These are phyloP conservation scores for Hylaea fasciaria DNA, from an alignment of 2,888 invertebrate genomes.

Conservation along the genomic window DNA sequence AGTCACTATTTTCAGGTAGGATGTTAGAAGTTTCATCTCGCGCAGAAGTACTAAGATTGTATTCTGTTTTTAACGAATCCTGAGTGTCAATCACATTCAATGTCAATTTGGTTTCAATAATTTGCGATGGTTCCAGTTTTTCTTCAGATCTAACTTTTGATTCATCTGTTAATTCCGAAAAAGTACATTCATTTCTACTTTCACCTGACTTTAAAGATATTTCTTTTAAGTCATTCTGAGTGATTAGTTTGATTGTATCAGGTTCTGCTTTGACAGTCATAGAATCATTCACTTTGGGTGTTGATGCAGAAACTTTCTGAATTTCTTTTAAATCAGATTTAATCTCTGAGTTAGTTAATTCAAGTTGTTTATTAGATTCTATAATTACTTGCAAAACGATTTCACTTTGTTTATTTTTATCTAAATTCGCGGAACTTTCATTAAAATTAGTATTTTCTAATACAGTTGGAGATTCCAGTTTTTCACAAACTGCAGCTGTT, in stretches of 20 bases:
- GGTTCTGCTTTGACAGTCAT: neutral
- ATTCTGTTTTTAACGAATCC: neutral
- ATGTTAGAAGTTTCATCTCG: neutral
- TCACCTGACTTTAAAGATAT: neutral
- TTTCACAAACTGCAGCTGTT: neutral
- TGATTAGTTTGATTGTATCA: neutral
- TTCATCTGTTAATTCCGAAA: neutral
- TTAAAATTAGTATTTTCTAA: neutral
- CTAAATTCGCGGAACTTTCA: neutral
- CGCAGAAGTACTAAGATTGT: neutral
- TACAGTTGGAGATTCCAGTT: neutral
- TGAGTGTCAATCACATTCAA: neutral
- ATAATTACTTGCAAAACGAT: too few species aligned
- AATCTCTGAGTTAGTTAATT: neutral
- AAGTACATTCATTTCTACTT: neutral
- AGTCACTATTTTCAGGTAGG: neutral
- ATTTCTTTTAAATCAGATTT: neutral
- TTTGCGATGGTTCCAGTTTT: neutral
- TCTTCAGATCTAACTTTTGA: neutral
- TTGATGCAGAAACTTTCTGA: neutral
- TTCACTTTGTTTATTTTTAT: neutral
- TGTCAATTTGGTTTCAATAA: neutral
- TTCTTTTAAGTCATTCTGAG: neutral
- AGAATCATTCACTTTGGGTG: neutral
- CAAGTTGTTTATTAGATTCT: too few species aligned